Evolutionary conservation across 2,113 vertebrate species (phyloP).

Genomic region (Clupea harengus): DNA sequence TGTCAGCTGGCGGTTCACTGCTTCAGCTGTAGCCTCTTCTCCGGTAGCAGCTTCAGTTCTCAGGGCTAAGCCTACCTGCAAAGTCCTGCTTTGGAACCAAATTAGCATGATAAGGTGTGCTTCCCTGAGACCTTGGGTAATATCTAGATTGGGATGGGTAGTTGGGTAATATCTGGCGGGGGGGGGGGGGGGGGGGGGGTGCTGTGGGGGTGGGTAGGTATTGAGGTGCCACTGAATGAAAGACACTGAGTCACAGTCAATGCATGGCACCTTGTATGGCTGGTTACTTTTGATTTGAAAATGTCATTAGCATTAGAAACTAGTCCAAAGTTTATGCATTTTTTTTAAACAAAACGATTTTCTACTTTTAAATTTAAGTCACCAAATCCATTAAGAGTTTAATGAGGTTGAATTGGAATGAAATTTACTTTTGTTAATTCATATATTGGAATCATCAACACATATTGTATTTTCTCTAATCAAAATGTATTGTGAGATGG

Average conservation of each 20-base stretch:
- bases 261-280: neutral
- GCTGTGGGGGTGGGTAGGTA: neutral
- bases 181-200: neutral
- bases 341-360: neutral
- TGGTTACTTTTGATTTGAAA: neutral
- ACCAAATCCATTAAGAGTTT: neutral
- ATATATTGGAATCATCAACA: neutral
- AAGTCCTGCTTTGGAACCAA: neutral
- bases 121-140: neutral
- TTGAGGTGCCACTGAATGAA: neutral
- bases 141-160: neutral
- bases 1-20: neutral
- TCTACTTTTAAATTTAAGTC: neutral
- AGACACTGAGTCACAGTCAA: neutral
- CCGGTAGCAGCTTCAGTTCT: neutral
- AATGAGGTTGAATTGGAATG: neutral
- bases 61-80: neutral
- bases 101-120: neutral
- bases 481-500: neutral
- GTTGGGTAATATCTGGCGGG: neutral
- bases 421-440: neutral
- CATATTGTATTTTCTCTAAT: neutral
- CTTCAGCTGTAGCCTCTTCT: neutral
- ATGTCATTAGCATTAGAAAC: neutral
- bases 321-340: neutral